phyloP scores from a whole-genome alignment of 2,797 vertebrate genomes.

The Pseudomugil tenellus region DNA sequence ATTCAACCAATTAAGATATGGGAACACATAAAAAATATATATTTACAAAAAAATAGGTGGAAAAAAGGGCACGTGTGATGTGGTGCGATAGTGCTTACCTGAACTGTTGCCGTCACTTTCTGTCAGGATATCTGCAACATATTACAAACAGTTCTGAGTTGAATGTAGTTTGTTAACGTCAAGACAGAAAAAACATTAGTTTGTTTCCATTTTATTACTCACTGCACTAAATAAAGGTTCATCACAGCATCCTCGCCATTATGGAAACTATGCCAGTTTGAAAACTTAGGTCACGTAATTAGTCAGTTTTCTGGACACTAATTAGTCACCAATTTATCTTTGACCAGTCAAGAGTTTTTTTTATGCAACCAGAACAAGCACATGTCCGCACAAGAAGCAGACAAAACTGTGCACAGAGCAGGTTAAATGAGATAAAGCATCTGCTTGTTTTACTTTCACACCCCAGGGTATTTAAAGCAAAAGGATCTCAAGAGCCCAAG shows the following conservation, averaged over 20 bases:
- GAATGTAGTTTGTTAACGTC: not conserved
- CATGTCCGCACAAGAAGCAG: conserved; percentile 12
- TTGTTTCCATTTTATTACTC: conserved; percentile 8
- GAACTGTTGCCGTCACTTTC: conserved; percentile 71
- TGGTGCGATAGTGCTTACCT: conserved; percentile 61
- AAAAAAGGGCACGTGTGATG: not conserved
- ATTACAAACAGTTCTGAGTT: conserved; percentile 16
- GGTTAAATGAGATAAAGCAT: not conserved
- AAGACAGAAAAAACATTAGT: not conserved
- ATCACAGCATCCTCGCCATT: not conserved
- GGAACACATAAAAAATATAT: not conserved
- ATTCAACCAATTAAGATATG: conserved; percentile 9
- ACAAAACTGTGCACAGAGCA: not conserved
- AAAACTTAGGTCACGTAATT: conserved; percentile 3
- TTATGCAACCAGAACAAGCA: not conserved
- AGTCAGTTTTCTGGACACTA: not conserved
- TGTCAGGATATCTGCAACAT: conserved; percentile 62
- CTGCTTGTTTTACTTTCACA: not conserved
- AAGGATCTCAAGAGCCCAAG: conserved; percentile 8
- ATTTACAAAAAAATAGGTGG: not conserved
- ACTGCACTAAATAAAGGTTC: not conserved
- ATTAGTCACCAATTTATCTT: not conserved
- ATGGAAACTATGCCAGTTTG: not conserved
- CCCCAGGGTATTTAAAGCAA: not conserved
- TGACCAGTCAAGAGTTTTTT: not conserved